A percentile compares a stretch with the other conserved stretches of the same genome.
Conservation (phyloP, 2,888 invertebrate genomes). For the Sericinus montela region DNA sequence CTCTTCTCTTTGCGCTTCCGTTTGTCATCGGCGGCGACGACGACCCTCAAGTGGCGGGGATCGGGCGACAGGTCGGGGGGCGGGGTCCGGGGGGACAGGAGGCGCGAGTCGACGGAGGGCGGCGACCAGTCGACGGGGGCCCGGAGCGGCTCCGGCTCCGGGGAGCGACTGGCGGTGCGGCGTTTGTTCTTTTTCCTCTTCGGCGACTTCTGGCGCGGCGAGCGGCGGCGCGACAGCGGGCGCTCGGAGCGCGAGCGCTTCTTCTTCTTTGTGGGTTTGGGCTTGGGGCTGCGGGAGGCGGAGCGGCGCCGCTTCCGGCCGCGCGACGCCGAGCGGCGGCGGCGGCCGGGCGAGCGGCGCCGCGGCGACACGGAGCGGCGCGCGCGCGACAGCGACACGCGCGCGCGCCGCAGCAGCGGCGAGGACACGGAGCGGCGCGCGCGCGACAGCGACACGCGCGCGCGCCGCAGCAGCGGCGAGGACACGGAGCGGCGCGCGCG, state of each 20-base stretch:
- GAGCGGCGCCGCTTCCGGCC: conserved; percentile 43
- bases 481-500: too few species aligned
- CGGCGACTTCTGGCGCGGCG: conserved; percentile 43
- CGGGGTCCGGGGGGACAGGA: conserved; percentile 82
- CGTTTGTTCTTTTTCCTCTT: conserved; percentile 49
- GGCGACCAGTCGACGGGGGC: conserved; percentile 35
- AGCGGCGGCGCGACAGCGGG: conserved; percentile 34
- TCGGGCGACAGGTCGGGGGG: conserved; percentile 65
- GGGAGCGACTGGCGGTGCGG: conserved; percentile 39
- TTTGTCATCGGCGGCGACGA: conserved; percentile 47
- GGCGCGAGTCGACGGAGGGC: conserved; percentile 68
- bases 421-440: conserved; percentile 32
- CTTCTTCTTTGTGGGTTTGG: conserved; percentile 43
- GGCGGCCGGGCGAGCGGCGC: conserved; percentile 30
- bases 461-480: conserved; percentile 24
- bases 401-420: conserved; percentile 32
- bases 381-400: conserved; percentile 10
- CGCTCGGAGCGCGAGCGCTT: conserved; percentile 46
- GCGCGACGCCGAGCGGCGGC: conserved; percentile 38
- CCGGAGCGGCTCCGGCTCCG: conserved; percentile 32
- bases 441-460: conserved; percentile 33
- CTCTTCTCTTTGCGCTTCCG: conserved; percentile 30
- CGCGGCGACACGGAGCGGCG: conserved; percentile 28
- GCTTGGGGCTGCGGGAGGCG: conserved; percentile 38
- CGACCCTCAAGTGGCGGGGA: conserved; percentile 56